These are phyloP conservation scores for Trypoxylus dichotomus DNA, from an alignment of 1,140 invertebrate species.

Conservation along the genomic window DNA sequence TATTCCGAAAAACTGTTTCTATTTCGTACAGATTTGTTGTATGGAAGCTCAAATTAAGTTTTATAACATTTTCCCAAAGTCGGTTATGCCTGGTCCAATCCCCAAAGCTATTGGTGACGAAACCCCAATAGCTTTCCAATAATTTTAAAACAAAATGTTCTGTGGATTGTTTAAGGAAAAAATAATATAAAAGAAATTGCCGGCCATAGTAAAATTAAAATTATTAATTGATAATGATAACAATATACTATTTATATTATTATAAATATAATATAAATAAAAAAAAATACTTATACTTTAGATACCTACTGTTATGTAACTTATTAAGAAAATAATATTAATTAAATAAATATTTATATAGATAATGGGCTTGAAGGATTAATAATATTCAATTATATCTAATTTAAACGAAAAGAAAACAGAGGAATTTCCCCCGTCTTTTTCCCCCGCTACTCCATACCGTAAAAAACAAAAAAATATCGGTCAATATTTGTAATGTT, in stretches of 20 bases:
- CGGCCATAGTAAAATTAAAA: conserved; percentile 31
- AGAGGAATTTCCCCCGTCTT: too few species aligned
- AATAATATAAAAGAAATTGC: conserved; percentile 28
- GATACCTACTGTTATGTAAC: conserved; percentile 15
- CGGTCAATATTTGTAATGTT: too few species aligned
- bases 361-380: neutral
- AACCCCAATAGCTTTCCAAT: too few species aligned
- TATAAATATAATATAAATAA: conserved; percentile 26
- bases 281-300: neutral
- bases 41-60: too few species aligned
- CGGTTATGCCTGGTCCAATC: too few species aligned
- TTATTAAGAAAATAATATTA: neutral
- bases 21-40: too few species aligned
- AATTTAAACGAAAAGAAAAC: too few species aligned
- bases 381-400: neutral
- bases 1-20: too few species aligned
- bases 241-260: conserved; percentile 19
- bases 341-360: conserved; percentile 4
- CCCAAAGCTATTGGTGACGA: too few species aligned
- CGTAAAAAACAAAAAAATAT: too few species aligned
- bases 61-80: too few species aligned
- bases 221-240: conserved; percentile 16
- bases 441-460: too few species aligned
- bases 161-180: neutral
- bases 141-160: neutral